These are phyloP conservation scores for Sitodiplosis mosellana DNA, from an alignment of 1,140 invertebrate genomes.

Conservation along the genomic window DNA sequence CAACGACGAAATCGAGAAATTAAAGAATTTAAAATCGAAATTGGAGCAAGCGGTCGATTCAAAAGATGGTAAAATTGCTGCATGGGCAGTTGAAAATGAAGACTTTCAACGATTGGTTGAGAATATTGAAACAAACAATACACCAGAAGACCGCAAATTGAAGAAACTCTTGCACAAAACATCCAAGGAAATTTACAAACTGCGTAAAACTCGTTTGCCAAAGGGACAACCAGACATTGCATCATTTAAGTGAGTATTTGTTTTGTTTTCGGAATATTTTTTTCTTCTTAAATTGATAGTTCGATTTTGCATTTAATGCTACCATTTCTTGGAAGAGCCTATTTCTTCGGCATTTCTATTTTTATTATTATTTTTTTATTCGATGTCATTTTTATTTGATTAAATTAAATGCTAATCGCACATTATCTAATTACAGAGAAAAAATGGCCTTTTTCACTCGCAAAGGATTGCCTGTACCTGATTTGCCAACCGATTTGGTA, in stretches of 20 bases:
- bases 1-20: constrained; percentile 61
- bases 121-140: constrained; percentile 37
- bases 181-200: constrained; percentile 74
- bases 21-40: constrained; percentile 59
- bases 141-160: constrained; percentile 53
- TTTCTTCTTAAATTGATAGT: background rate
- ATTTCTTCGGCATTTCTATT: too few relatives aligned
- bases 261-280: background rate
- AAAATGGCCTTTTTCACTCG: constrained; percentile 91
- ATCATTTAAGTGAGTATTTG: constrained; percentile 73
- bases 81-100: constrained; percentile 73
- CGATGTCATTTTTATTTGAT: too few relatives aligned
- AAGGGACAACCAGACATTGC: constrained; percentile 77
- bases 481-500: constrained; percentile 42
- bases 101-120: constrained; percentile 62
- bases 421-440: constrained; percentile 40
- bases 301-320: background rate
- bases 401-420: too few relatives aligned
- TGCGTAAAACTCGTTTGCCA: constrained; percentile 71
- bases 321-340: background rate
- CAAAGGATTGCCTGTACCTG: constrained; percentile 54
- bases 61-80: constrained; percentile 57
- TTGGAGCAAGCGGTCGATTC: constrained; percentile 54
- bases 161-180: constrained; percentile 70
- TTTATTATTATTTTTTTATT: too few relatives aligned